A percentile compares a stretch with the other conserved stretches of the same genome.
Conservation (phyloP, 2,797 vertebrate species). For the Mormyrus proboscirostris region DNA sequence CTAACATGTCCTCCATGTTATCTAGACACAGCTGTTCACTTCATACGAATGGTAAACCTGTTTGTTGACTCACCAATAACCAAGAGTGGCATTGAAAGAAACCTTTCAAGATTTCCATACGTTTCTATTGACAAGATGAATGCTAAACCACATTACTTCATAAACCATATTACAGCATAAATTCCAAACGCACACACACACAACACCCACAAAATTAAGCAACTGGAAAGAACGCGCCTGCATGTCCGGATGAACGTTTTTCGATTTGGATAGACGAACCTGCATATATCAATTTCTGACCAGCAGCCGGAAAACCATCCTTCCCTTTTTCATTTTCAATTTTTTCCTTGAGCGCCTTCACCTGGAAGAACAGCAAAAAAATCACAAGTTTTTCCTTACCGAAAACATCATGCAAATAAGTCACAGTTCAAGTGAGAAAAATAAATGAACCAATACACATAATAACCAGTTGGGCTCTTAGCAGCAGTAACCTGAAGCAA, state of each 20-base stretch:
- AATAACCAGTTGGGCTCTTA: not conserved
- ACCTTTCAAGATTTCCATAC: not conserved
- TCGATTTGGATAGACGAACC: constrained; percentile 51
- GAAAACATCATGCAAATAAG: not conserved
- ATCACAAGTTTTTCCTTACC: not conserved
- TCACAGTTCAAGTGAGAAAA: not conserved
- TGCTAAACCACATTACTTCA: not conserved
- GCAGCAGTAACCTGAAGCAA: not conserved
- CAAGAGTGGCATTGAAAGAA: not conserved
- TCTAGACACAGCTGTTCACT: not conserved
- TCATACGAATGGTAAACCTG: not conserved
- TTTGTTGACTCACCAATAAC: not conserved
- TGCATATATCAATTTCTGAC: constrained; percentile 94
- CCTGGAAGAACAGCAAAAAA: constrained; percentile 50
- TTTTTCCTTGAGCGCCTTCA: constrained; percentile 86
- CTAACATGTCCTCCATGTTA: not conserved
- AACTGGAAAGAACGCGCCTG: not conserved
- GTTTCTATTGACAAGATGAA: not conserved
- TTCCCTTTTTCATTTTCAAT: constrained; percentile 89
- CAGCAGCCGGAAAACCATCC: constrained; percentile 81
- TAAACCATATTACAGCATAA: not conserved
- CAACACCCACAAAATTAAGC: not conserved
- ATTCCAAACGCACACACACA: not conserved
- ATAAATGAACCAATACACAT: not conserved
- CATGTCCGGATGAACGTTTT: not conserved